Evolutionary conservation across 2,888 invertebrate species (phyloP).

Genomic region (Frankliniella fusca): DNA sequence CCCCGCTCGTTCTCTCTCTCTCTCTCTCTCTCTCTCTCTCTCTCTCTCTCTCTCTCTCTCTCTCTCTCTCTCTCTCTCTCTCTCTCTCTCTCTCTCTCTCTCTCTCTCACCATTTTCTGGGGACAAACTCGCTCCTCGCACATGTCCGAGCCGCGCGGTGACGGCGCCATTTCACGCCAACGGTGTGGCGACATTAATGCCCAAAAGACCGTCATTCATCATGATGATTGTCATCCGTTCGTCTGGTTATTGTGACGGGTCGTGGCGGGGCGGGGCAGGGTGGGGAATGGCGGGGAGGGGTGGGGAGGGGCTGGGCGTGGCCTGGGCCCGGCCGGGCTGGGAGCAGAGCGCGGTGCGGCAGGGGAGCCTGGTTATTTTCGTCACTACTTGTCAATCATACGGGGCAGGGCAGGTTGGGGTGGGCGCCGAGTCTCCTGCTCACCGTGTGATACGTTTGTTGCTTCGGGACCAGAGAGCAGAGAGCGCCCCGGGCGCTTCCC

Average conservation of each 20-base stretch:
- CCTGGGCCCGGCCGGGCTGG: neutral
- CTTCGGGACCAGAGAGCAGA: too few relatives aligned
- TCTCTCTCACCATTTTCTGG: neutral
- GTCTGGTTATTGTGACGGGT: neutral
- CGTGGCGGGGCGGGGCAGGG: neutral
- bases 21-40: neutral
- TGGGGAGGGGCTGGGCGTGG: too few relatives aligned
- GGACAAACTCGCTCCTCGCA: neutral
- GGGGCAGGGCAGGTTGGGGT: neutral
- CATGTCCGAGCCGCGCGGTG: neutral
- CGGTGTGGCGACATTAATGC: neutral
- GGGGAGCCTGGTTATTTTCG: neutral
- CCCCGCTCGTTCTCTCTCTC: neutral
- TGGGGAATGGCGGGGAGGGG: neutral
- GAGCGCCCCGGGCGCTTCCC: too few relatives aligned
- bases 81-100: neutral
- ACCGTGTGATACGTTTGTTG: too few relatives aligned
- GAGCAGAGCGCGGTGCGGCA: neutral
- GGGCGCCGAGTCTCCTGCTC: too few relatives aligned
- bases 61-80: neutral
- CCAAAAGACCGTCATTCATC: neutral
- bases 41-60: neutral
- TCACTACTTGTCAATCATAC: neutral
- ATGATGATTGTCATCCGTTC: neutral
- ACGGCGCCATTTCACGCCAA: neutral